phyloP scores from a whole-genome alignment of 2,888 invertebrate genomes.

The Drosophila longiperda region DNA sequence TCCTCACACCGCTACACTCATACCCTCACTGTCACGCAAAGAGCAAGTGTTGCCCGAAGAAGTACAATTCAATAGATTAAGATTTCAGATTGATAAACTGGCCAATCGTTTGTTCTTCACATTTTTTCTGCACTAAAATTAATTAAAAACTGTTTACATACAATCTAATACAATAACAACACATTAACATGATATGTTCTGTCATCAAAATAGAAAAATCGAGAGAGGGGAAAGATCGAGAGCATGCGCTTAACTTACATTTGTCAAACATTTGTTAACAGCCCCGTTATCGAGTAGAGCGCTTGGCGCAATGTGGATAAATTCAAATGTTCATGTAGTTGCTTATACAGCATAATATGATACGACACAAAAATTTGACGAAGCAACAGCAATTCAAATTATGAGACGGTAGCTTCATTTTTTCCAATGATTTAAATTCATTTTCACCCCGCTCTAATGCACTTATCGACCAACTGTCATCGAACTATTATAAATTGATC shows the following conservation, averaged over 20 bases:
- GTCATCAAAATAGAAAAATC: neutral
- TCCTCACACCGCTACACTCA: constrained; percentile 12
- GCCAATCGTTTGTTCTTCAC: neutral
- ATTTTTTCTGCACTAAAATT: neutral
- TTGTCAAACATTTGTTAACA: constrained; percentile 22
- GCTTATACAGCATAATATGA: neutral
- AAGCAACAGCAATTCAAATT: neutral
- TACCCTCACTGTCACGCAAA: constrained; percentile 19
- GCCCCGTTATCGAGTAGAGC: neutral
- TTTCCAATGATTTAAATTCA: neutral
- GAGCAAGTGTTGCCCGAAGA: neutral
- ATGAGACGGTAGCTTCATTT: neutral
- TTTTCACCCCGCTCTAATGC: too few species aligned
- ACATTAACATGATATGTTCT: constrained; percentile 29
- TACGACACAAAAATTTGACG: neutral
- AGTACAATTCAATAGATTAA: neutral
- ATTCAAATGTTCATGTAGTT: constrained; percentile 6
- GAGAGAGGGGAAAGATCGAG: constrained; percentile 6
- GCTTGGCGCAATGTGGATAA: neutral
- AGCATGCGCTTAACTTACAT: constrained; percentile 49
- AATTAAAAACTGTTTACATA: constrained; percentile 8
- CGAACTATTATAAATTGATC: neutral
- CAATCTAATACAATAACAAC: constrained; percentile 15
- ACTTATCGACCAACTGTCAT: neutral
- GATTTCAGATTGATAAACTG: constrained; percentile 1